Evolutionary conservation across 2,797 vertebrate species (phyloP).

Genomic region (Sphenodon punctatus): DNA sequence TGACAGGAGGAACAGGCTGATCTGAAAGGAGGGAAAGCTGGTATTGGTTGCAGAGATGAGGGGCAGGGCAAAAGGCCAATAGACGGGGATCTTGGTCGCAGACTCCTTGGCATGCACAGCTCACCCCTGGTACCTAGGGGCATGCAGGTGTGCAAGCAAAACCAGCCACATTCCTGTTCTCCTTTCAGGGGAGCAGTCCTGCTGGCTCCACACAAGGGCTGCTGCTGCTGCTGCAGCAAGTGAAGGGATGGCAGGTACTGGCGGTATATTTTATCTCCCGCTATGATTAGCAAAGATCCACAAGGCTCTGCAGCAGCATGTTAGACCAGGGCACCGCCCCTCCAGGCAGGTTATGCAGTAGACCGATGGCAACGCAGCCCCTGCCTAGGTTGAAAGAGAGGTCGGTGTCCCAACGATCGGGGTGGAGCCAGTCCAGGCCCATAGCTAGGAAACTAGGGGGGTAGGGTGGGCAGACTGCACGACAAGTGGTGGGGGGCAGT

Average conservation of each 20-base stretch:
- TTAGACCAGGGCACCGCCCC: background rate
- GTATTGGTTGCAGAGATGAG: background rate
- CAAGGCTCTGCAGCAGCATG: background rate
- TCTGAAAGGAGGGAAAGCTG: background rate
- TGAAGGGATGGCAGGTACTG: background rate
- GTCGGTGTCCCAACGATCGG: too few relatives aligned
- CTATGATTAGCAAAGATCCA: fast-evolving
- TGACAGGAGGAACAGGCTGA: background rate
- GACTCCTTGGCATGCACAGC: background rate
- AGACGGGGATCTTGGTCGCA: background rate
- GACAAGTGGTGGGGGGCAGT: too few relatives aligned
- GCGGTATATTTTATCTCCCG: background rate
- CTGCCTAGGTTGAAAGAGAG: background rate
- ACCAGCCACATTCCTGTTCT: too few relatives aligned
- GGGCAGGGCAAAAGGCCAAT: background rate
- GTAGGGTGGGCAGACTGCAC: too few relatives aligned
- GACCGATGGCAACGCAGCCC: background rate
- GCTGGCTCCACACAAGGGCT: too few relatives aligned
- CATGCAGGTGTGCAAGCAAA: too few relatives aligned
- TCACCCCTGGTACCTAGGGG: too few relatives aligned
- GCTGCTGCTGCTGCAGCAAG: background rate
- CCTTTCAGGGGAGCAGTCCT: background rate
- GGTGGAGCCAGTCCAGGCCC: too few relatives aligned
- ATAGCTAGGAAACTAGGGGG: too few relatives aligned
- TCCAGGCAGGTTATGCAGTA: background rate